Conservation (phyloP, 2,113 vertebrate genomes). For the Oryzias celebensis region DNA sequence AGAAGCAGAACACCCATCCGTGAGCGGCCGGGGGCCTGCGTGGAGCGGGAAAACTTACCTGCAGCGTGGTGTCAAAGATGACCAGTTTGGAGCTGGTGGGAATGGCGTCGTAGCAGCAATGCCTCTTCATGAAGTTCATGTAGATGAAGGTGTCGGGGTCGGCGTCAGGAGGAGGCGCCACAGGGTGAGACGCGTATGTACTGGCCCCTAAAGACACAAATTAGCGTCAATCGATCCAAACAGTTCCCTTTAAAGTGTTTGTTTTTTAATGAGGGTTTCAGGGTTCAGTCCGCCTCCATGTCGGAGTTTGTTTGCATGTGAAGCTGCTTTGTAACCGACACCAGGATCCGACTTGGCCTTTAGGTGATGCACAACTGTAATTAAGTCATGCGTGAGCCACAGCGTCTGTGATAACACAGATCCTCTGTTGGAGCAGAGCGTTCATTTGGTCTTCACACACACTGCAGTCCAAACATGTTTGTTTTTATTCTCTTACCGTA, state of each 20-base stretch:
- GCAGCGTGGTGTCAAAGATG: constrained; percentile 86
- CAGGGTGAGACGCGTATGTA: not conserved
- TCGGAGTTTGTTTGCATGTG: too few relatives aligned
- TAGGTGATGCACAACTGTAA: too few relatives aligned
- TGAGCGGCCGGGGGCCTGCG: not conserved
- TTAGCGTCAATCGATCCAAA: not conserved
- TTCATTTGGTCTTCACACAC: too few relatives aligned
- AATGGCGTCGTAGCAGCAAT: constrained; percentile 90
- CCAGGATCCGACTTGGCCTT: too few relatives aligned
- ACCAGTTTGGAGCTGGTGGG: constrained; percentile 95
- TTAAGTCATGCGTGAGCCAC: too few relatives aligned
- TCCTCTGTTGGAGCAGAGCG: too few relatives aligned
- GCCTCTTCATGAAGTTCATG: constrained; percentile 91
- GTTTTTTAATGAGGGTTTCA: too few relatives aligned
- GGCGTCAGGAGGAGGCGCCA: constrained; percentile 17
- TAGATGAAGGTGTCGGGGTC: constrained; percentile 81
- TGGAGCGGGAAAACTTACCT: constrained; percentile 72
- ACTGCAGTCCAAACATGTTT: too few relatives aligned
- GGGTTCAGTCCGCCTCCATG: too few relatives aligned
- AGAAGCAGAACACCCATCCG: not conserved
- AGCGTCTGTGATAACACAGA: too few relatives aligned
- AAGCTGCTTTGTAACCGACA: too few relatives aligned
- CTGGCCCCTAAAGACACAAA: constrained; percentile 1
- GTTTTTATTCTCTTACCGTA: too few relatives aligned
- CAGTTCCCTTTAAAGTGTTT: not conserved